Base-by-base conservation (phyloP, 2,113 vertebrate genomes). In the Notothenia coriiceps region DNA sequence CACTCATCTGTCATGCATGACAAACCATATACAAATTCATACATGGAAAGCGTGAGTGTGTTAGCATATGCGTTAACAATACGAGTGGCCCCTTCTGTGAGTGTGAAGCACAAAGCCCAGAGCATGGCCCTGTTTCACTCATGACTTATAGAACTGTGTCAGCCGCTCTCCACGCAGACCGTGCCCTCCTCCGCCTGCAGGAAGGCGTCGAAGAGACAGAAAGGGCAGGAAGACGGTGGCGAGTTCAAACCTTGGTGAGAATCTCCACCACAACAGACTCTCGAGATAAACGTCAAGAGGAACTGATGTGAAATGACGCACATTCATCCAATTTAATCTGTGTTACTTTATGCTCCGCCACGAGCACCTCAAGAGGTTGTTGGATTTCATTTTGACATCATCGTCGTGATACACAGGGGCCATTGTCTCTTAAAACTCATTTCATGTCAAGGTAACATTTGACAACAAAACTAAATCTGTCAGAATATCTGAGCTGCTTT, bases 61-160 rank as follows among this genome's bases (percentile, higher is more conserved):
- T 60, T 35, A 60, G 54, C 11, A 20, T 46, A 50, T 54, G 67
- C 22, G 44, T 2, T 17, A 14, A 40, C 25, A 35, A 13, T 0
- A 17, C 11, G 3, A 51, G 77, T 68, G 46, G 22, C 7, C 63
- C 44, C 17, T 8, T 49, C 25, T 46, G 33, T 74, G 17, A 57
- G 35, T 50, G 59, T 77, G 70, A 35, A 66, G 40, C 25, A 52
- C 71, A 74, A 6, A 40, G 35, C 35, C 60, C n/a, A 14, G 60
- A 79, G 59, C 76, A 35, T 55, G 6, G 35, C 47, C 81, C 66
- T 15, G 12, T 25, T 61, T 59, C 29, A 29, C 1, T 40, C 79
- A 69, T 68, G 71, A 77, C 78, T 82, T 78, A 59, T 57, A 77
- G 80, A 88, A 66, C 50, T 47, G 60, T 69, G 67, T 74, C 60